Conservation (phyloP, 2,113 vertebrate species). For the Rhabdomys dilectus region DNA sequence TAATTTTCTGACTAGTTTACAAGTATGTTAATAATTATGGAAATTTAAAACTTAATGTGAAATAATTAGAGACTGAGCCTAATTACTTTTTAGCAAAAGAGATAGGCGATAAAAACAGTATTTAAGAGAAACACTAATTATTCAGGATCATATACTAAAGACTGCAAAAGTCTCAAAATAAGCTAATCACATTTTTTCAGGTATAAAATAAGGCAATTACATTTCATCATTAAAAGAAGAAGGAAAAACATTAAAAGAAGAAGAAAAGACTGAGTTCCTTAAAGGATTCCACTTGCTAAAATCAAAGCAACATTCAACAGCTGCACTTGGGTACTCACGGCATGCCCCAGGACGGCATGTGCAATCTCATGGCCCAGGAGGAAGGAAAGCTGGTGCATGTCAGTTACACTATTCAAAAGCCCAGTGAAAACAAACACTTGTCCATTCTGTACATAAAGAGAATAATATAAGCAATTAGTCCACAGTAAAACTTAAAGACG, state of each 20-base stretch:
- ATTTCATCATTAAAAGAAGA: constrained; percentile 16
- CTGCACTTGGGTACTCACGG: constrained; percentile 88
- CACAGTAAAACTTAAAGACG: background rate
- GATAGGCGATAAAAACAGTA: constrained; percentile 67
- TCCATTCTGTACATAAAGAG: constrained; percentile 90
- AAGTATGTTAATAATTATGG: constrained; percentile 70
- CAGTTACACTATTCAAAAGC: constrained; percentile 91
- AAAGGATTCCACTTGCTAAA: background rate
- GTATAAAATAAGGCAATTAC: constrained; percentile 38
- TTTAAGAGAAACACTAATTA: constrained; percentile 75
- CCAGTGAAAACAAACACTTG: constrained; percentile 97
- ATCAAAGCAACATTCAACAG: background rate
- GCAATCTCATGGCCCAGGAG: constrained; percentile 97
- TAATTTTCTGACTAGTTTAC: constrained; percentile 67
- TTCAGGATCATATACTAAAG: constrained; percentile 50
- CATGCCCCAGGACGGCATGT: constrained; percentile 94
- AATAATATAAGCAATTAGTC: constrained; percentile 55
- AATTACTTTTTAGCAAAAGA: constrained; percentile 73
- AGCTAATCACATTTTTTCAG: constrained; percentile 56
- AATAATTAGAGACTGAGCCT: constrained; percentile 77
- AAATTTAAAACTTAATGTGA: constrained; percentile 72
- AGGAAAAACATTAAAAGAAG: constrained; percentile 18
- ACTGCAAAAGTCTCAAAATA: constrained; percentile 61
- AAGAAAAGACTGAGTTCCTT: constrained; percentile 35
- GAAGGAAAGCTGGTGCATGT: constrained; percentile 93